These are phyloP conservation scores for Maniola jurtina DNA, from an alignment of 1,140 invertebrate species.

Conservation along the genomic window DNA sequence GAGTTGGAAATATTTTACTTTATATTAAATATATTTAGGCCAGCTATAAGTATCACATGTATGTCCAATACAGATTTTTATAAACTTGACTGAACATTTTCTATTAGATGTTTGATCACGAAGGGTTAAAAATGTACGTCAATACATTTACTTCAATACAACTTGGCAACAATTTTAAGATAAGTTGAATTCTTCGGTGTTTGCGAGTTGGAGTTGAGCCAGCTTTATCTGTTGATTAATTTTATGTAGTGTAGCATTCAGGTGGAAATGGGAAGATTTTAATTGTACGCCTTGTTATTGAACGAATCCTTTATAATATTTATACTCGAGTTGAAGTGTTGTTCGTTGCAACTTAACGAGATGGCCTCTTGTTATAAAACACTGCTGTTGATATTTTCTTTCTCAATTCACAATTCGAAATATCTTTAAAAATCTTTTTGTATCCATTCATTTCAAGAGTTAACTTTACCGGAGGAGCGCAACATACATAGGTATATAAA, in stretches of 20 bases:
- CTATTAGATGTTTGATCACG: not conserved
- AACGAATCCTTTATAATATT: slow-evolving; percentile 6
- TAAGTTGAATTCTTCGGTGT: not conserved
- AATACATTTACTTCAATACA: slow-evolving; percentile 2
- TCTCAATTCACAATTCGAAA: not conserved
- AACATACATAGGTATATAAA: too few relatives aligned
- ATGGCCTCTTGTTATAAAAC: slow-evolving; percentile 9
- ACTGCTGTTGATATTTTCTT: slow-evolving; percentile 6
- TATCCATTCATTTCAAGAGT: not conserved
- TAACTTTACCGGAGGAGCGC: too few relatives aligned
- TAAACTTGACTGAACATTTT: not conserved
- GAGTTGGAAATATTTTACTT: not conserved
- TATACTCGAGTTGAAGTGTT: slow-evolving; percentile 2
- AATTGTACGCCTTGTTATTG: slow-evolving; percentile 1
- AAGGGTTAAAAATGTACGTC: slow-evolving; percentile 1
- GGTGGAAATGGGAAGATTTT: slow-evolving; percentile 2
- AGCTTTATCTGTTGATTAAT: slow-evolving; percentile 2
- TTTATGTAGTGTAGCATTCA: slow-evolving; percentile 3
- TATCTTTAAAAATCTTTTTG: not conserved
- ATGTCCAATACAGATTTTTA: not conserved
- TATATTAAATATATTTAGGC: not conserved
- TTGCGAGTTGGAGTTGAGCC: not conserved
- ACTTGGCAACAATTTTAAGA: slow-evolving; percentile 4
- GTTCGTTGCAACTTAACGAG: slow-evolving; percentile 8
- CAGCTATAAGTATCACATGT: too few relatives aligned